Evolutionary conservation across 2,113 vertebrate genomes (phyloP), one percentile per base, ranked within the genome.

Genomic region (Trematocara marginatum): DNA sequence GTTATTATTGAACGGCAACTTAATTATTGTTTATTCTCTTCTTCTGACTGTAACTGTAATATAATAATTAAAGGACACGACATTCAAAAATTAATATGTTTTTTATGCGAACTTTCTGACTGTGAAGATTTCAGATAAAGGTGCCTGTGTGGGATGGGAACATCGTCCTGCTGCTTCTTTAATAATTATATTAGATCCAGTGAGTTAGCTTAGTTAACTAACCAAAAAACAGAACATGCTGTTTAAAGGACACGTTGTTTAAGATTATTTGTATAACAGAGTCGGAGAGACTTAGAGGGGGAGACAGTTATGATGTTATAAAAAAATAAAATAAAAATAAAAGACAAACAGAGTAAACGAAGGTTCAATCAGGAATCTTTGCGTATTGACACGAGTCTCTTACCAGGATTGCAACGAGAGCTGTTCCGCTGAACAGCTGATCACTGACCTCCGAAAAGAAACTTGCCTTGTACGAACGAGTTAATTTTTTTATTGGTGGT

Each of bases 371-470:
- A 18, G 2, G 13, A 0, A 4, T 29, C 42, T 31, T 45, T 16
- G 40, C 7, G 20, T 15, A 45, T 10, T 31, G 49, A 47, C 23
- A 2, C 9, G 42, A 15, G 7, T 4, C n/a, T 86, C 91, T 82
- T 87, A 93, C 92, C 91, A 78, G 83, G 23, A 31, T 66, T 29
- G 42, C 56, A 51, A 15, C 23, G 82, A 20, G 8, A 40, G 52
- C 71, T 71, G 74, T n/a, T 54, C 71, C 3, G 20, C 18, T 10
- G 26, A 29, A 29, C 26, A 29, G 26, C 26, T 29, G 38, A 26
- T 16, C 29, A 47, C 42, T 74, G 69, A 74, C 69, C 11, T 47
- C 3, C n/a, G 16, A 57, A 10, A 78, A 51, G 7, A 56, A 56
- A 56, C 3, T 78, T 57, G 2, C 3, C 38, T 16, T 57, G 51